Base-by-base conservation (phyloP, 2,797 vertebrate genomes). In the Alauda arvensis region DNA sequence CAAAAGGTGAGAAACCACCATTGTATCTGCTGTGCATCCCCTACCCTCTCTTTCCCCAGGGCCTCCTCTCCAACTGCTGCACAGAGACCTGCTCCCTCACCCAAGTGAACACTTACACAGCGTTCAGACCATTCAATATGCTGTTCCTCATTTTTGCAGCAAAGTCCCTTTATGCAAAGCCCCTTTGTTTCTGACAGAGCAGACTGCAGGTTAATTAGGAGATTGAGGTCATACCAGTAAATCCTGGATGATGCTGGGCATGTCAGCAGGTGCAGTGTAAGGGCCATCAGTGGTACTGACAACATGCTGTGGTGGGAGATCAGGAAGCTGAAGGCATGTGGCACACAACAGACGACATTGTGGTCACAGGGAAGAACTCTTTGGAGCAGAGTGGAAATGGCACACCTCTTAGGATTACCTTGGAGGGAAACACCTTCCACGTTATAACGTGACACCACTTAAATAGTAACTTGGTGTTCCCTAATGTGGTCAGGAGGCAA, bases 1-100 rank as follows among this genome's bases (percentile, higher is more conserved):
- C 56, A 92, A 60, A 93, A 91, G 92, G 89, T 93, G 61, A 88
- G 89, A 62, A 66, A 51, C 19, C 9, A 18, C 20, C 16, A 14
- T 40, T 59, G 31, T 8, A 25, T 18, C 53, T 55, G 43, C 63
- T 29, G 26, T 45, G 39, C 45, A 24, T 28, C 37, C 42, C 49
- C 33, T 20, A 28, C 18, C 18, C 12, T 42, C 31, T 85, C 16
- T 52, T 77, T 53, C 60, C 28, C 10, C 23, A 21, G 31, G 15
- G 49, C 23, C 67, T 77, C 56, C 37, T 68, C 33, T 63, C 46
- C 21, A n/a, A 60, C 11, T 11, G 9, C 49, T 56, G 29, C 1
- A 2, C 2, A 1, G 18, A 10, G 28, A 68, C 46, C 10, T 49
- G 62, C 43, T 56, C 39, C 57, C 67, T 77, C 55, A 21, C 28